These are phyloP conservation scores for Tragulus kanchil DNA, from an alignment of 2,113 vertebrate genomes.

Conservation along the genomic window DNA sequence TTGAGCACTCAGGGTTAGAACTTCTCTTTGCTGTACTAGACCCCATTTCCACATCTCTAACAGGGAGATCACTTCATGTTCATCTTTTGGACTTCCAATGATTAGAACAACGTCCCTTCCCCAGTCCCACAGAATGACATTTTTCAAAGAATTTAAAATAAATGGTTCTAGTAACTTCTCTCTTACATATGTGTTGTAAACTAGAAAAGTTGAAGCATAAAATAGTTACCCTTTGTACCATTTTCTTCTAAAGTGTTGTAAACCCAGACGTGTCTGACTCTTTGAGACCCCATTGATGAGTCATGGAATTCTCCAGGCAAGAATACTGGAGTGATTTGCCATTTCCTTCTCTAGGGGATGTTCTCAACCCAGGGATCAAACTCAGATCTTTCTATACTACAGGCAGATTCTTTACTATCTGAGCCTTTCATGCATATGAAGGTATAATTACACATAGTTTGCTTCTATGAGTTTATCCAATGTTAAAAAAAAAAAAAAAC, in stretches of 20 bases:
- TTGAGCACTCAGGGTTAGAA: neutral
- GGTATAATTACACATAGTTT: neutral
- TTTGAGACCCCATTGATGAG: too few species aligned
- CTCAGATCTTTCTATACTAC: too few species aligned
- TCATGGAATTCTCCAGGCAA: too few species aligned
- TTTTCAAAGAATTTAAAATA: neutral
- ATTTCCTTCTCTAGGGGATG: too few species aligned
- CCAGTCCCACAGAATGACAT: rapidly evolving
- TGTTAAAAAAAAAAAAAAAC: neutral
- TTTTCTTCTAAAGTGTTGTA: neutral
- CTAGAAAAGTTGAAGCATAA: neutral
- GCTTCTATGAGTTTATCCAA: neutral
- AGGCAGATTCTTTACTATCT: too few species aligned
- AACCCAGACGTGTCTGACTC: too few species aligned
- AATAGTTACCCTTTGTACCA: neutral
- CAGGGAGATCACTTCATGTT: neutral
- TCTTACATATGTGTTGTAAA: neutral
- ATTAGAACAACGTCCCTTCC: too few species aligned
- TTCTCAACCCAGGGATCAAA: too few species aligned
- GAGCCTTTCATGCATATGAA: neutral
- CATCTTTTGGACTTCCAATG: neutral
- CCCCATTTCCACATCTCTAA: neutral
- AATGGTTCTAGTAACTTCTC: neutral
- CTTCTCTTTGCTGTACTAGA: neutral
- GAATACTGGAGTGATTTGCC: too few species aligned